Conservation (phyloP, 2,888 invertebrate genomes). For the Apoda limacodes region DNA sequence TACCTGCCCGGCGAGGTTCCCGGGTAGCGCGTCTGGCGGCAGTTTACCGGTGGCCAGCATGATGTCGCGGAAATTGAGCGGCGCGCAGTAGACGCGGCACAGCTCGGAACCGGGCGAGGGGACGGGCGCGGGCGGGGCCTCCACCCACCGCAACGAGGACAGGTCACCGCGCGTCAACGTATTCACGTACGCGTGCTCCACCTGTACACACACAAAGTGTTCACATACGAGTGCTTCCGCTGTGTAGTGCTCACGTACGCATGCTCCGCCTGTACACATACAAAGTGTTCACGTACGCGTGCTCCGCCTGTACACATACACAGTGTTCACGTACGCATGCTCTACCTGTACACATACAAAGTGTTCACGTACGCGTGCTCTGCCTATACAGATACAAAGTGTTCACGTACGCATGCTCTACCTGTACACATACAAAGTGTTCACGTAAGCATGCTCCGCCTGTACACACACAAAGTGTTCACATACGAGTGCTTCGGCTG, state of each 20-base stretch:
- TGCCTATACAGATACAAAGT: no score
- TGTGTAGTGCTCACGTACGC: constrained; percentile 97
- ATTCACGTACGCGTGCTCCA: constrained; percentile 96
- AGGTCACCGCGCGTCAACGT: constrained; percentile 93
- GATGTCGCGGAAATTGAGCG: constrained; percentile 97
- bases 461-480: no score
- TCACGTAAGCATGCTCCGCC: constrained; percentile 37
- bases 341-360: constrained; percentile 70
- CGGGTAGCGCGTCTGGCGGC: constrained; percentile 96
- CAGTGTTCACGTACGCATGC: constrained; percentile 97
- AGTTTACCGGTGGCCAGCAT: constrained; percentile 98
- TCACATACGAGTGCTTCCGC: constrained; percentile 37
- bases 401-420: constrained; percentile 96
- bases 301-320: no score
- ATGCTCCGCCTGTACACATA: constrained; percentile 78
- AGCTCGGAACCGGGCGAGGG: constrained; percentile 70
- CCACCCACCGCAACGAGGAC: constrained; percentile 93
- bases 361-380: constrained; percentile 35
- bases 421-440: constrained; percentile 40
- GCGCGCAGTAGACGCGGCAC: constrained; percentile 92
- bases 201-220: constrained; percentile 40
- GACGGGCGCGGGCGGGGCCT: constrained; percentile 68
- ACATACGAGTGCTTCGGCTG: constrained; percentile 93
- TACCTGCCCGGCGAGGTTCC: constrained; percentile 79
- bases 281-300: constrained; percentile 32